These are phyloP conservation scores for Cyprinella venusta DNA, from an alignment of 2,797 vertebrate genomes.

Conservation along the genomic window DNA sequence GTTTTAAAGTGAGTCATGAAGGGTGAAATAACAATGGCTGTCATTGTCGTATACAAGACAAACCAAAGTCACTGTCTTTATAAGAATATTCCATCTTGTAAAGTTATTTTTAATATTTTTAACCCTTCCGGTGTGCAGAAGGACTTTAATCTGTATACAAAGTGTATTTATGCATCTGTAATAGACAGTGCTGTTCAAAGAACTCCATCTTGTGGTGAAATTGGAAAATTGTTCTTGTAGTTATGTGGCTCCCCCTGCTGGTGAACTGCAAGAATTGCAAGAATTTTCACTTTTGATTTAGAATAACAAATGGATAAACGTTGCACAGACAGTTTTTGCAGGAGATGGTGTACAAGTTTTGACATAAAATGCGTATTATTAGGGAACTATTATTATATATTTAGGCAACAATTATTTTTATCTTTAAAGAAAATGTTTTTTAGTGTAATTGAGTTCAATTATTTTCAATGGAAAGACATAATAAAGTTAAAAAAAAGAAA, in stretches of 20 bases:
- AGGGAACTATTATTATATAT: not conserved
- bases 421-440: not conserved
- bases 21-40: not conserved
- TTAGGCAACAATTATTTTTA: not conserved
- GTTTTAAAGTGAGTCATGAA: not conserved
- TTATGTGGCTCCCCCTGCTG: conserved; percentile 41
- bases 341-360: not conserved
- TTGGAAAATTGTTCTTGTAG: not conserved
- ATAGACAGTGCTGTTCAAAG: not conserved
- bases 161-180: not conserved
- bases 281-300: not conserved
- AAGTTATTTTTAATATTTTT: not conserved
- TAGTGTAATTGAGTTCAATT: not conserved
- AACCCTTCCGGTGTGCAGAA: not conserved
- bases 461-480: not conserved
- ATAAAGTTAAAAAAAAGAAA: not conserved
- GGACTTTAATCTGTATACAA: not conserved
- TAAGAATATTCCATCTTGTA: not conserved
- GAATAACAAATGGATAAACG: not conserved
- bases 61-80: not conserved
- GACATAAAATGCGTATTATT: not conserved
- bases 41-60: not conserved
- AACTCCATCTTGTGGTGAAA: conserved; percentile 53
- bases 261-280: conserved; percentile 1
- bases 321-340: not conserved